Evolutionary conservation across 2,797 vertebrate genomes (phyloP), one percentile per base, ranked within the genome.

Genomic region (Harpagifer antarcticus): DNA sequence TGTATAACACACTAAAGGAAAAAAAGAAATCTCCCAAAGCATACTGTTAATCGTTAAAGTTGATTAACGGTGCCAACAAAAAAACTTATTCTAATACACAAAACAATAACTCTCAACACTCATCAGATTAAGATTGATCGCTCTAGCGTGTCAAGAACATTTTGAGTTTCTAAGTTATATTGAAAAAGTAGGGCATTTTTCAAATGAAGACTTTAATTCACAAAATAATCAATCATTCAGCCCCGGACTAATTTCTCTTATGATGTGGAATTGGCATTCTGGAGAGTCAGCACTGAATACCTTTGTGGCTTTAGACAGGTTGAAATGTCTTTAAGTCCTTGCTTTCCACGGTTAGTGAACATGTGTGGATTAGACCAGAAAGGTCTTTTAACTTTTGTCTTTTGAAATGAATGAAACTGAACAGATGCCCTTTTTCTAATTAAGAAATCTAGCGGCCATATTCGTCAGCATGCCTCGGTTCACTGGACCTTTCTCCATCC

Each of bases 341-440:
- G 45, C 53, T 70, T 54, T 75, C 44, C 33, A 9, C 43, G 45
- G 61, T 74, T 69, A 83, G 85, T 84, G 64, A 79, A 85, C 73
- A 47, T 56, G 7, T 74, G 55, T 73, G 74, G 42, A 83, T 83
- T 78, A 60, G 31, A 70, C 49, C 20, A 49, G 76, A 83, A 72
- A 79, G 66, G 27, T 63, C 61, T 72, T 76, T 64, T 67, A 74
- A 43, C 23, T 63, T 73, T 76, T 72, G 45, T 58, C 53, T 72
- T 81, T 75, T 66, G 61, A 78, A 83, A 75, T 86, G 10, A 77
- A 75, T 73, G 65, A 76, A 86, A 86, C 73, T 68, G 74, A 89
- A 68, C 40, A 70, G 55, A 74, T 78, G 77, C 54, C 87, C 14
- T 43, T 43, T 71, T 72, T 61, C 17, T 83, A 78, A 84, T 83